A percentile compares a stretch with the other conserved stretches of the same genome.
phyloP scores from a whole-genome alignment of 2,888 invertebrate genomes.

The Microchrysa polita region DNA sequence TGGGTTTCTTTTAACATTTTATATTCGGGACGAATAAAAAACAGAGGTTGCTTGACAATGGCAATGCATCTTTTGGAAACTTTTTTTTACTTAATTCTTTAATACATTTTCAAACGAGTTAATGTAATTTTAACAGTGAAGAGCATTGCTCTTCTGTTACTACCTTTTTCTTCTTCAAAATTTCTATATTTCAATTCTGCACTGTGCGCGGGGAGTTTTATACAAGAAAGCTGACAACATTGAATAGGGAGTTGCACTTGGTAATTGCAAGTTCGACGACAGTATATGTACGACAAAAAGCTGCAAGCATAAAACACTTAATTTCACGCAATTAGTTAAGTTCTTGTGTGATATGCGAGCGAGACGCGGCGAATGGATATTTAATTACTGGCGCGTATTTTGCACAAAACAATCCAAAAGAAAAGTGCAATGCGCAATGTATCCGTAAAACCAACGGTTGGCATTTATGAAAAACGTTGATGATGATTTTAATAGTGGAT shows the following conservation, averaged over 20 bases:
- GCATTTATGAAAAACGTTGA: not conserved
- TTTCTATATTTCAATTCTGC: conserved; percentile 40
- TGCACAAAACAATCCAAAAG: not conserved
- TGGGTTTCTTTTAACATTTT: not conserved
- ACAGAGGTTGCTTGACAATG: conserved; percentile 6
- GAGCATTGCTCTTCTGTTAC: not conserved
- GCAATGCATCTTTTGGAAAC: conserved; percentile 3
- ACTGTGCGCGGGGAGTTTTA: not conserved
- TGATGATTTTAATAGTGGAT: not conserved
- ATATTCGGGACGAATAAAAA: not conserved
- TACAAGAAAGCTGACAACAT: not conserved
- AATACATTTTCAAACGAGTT: conserved; percentile 12
- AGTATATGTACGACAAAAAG: not conserved
- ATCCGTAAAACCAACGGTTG: too few species aligned
- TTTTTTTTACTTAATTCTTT: too few species aligned
- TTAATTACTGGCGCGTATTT: conserved; percentile 32
- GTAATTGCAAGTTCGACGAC: not conserved
- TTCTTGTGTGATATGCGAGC: conserved; percentile 19
- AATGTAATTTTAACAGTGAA: conserved; percentile 38
- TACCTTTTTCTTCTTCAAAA: conserved; percentile 11
- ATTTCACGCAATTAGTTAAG: conserved; percentile 36
- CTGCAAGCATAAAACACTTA: conserved; percentile 32
- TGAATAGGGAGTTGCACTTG: too few species aligned
- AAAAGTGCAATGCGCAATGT: conserved; percentile 26
- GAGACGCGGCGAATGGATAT: conserved; percentile 35